Base-by-base conservation (phyloP, 2,113 vertebrate genomes). In the Apodemus speciosus region DNA sequence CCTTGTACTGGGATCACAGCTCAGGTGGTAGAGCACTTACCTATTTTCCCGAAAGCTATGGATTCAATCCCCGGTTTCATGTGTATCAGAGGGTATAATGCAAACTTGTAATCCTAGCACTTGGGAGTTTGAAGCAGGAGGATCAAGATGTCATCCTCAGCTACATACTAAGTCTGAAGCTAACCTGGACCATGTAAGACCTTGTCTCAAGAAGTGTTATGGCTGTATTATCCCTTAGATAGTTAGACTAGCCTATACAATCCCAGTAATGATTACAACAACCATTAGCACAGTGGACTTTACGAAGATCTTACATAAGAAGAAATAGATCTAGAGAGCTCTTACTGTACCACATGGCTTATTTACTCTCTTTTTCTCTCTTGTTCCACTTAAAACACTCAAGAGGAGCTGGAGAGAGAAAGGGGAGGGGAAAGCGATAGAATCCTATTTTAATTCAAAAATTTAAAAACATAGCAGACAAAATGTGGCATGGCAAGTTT, bases 321-420 rank as follows among this genome's bases (percentile, higher is more conserved):
- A 46, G 35, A 77, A 73, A 90, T 53, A 93, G 30, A 90, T 68
- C 38, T n/a, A 10, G 68, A 83, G 76, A 81, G 49, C 49, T 90
- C 66, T 77, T 18, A 30, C n/a, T 21, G 32, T 69, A 38, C 53
- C 84, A 16, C 32, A 40, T 40, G 64, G 35, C 40, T 49, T 40
- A 32, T 3, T 0, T 80, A 46, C 40, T 53, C 9, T 68, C 62
- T 80, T 25, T 64, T 11, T 30, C 76, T 16, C 30, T 71, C 32
- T 73, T 32, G 25, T 88, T 86, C 68, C 43, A 75, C 79, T 60
- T 53, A 46, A 58, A 83, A 83, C 7, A 62, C 53, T 23, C 14
- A 27, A 83, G 79, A 18, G 53, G 21, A 25, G 11, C 23, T 60
- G 23, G 56, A 27, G 79, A 18, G 56, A 40, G 38, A 38, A 56